Base-by-base conservation (phyloP, 1,140 invertebrate genomes). In the Panagrolaimus sp. region DNA sequence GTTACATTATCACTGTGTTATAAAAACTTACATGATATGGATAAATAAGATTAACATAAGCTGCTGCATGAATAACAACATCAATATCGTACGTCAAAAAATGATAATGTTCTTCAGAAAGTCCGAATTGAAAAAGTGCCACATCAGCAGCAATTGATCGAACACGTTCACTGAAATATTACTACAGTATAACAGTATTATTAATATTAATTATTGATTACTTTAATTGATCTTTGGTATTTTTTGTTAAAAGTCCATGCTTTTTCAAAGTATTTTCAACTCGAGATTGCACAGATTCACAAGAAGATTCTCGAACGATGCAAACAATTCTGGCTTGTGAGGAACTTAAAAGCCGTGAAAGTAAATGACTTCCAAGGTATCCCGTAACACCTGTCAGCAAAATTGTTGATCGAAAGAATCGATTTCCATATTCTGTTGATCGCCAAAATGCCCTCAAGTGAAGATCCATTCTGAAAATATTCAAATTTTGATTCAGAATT, bases 51-150 rank as follows among this genome's bases (percentile, higher is more conserved):
- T 87, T 87, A 28, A 87, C 87, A 62, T 82, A 76, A 28, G 87
- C 87, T 15, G 86, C 87, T 26, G 86, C 83, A 76, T 87, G 87
- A 52, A 87, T 84, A 38, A 87, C 81, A 63, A 84, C 82, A 71
- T 87, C 87, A 43, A 87, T 83, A 58, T 87, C 86, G 24, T 83
- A 85, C 65, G 81, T 81, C 7, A 87, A 72, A 66, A 84, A 84
- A 14, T 78, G 80, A 70, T 85, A 87, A 47, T 86, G 83, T 44
- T 86, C 85, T 48, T 87, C 84, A 46, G 75, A 79, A 63, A 87
- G 70, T 12, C 86, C 86, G 73, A 87, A 80, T 62, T 85, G 83
- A n/a, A 83, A 70, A 44, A 87, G 69, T 6, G 85, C 82, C 44
- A 87, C 80, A 74, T 87, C 86, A 63, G 85, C 86, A 83, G 77